These are phyloP conservation scores for Epinephelus moara DNA, from an alignment of 2,113 vertebrate species.

Conservation along the genomic window DNA sequence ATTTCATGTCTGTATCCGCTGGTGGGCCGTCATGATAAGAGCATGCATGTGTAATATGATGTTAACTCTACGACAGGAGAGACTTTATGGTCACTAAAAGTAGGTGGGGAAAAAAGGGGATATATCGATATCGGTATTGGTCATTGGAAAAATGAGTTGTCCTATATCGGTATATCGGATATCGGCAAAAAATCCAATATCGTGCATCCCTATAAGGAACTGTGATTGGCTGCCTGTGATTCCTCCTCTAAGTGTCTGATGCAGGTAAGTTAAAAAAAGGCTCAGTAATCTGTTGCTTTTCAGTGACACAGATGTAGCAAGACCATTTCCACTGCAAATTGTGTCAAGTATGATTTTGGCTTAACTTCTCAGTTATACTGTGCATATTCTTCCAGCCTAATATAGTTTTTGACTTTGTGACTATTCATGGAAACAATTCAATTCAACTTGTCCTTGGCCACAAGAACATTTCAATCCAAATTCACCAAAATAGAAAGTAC, in stretches of 20 bases:
- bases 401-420: slow-evolving; percentile 1
- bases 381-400: neutral
- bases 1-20: too few species aligned
- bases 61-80: too few species aligned
- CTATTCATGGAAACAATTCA: neutral
- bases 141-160: too few species aligned
- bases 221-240: neutral
- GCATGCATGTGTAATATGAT: too few species aligned
- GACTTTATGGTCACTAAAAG: too few species aligned
- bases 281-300: neutral
- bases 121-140: too few species aligned
- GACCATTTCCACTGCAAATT: neutral
- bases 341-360: neutral
- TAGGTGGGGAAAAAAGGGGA: too few species aligned
- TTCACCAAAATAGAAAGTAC: slow-evolving; percentile 17
- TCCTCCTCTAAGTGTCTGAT: too few species aligned
- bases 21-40: too few species aligned
- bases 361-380: neutral
- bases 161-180: too few species aligned
- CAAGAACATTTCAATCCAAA: neutral
- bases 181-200: too few species aligned
- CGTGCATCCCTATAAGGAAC: neutral
- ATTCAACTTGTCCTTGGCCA: slow-evolving; percentile 12
- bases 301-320: neutral
- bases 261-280: too few species aligned